A percentile compares a stretch with the other conserved stretches of the same genome.
These are phyloP conservation scores for Laterallus jamaicensis DNA, from an alignment of 2,113 vertebrate species.

Conservation along the genomic window DNA sequence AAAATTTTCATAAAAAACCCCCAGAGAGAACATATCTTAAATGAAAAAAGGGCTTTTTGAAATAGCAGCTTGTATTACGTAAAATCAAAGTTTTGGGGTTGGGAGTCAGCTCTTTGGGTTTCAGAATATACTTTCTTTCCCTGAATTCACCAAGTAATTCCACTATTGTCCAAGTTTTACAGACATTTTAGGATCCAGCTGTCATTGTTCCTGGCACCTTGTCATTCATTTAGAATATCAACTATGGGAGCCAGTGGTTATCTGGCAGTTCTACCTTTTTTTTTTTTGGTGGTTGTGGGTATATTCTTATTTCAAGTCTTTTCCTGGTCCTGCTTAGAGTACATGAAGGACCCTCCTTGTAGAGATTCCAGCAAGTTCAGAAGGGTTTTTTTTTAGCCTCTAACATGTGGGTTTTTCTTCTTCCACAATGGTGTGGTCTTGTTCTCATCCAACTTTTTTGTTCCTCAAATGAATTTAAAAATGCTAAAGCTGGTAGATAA, in stretches of 20 bases:
- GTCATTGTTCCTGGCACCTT: neutral
- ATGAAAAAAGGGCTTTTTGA: neutral
- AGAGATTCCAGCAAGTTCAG: neutral
- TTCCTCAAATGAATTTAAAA: neutral
- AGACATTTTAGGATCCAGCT: neutral
- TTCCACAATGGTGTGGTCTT: neutral
- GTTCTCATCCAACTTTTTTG: neutral
- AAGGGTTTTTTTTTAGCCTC: neutral
- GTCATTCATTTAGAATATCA: neutral
- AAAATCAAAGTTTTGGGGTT: neutral
- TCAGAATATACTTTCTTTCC: neutral
- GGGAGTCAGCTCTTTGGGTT: neutral
- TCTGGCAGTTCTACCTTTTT: neutral
- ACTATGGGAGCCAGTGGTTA: neutral
- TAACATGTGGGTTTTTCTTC: accelerated
- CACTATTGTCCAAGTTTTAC: neutral
- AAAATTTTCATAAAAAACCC: neutral
- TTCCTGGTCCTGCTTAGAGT: neutral
- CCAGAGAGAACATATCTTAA: neutral
- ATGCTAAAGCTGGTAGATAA: neutral
- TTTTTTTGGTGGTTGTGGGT: neutral
- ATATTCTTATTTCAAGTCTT: neutral
- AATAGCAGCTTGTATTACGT: neutral
- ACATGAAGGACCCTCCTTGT: neutral
- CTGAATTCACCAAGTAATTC: neutral